A percentile compares a stretch with the other conserved stretches of the same genome.
Conservation (phyloP, 30 jellyfish, hydroid and myxozoan genomes). For the Aurelia coerulea region DNA sequence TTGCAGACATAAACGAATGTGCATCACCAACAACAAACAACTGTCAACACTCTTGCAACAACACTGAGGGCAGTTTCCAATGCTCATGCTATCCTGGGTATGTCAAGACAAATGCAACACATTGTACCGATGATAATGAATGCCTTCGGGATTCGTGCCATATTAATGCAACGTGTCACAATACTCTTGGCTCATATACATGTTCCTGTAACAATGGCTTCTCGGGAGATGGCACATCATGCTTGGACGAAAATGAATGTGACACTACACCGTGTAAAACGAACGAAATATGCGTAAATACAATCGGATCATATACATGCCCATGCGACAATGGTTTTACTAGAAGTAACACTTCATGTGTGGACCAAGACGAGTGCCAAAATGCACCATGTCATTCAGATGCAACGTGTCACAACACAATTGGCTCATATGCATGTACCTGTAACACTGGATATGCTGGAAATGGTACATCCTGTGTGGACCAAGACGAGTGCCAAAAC, state of each 20-base stretch:
- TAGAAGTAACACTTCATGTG: neutral
- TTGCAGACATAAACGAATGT: neutral
- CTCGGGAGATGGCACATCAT: conserved; percentile 4
- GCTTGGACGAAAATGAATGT: conserved; percentile 15
- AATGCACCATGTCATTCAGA: neutral
- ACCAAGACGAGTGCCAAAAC: neutral
- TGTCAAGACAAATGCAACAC: neutral
- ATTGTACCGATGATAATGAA: conserved; percentile 14
- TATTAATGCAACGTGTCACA: neutral
- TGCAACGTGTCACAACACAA: conserved; percentile 18
- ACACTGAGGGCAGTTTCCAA: neutral
- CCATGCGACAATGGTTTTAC: neutral
- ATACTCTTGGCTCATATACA: neutral
- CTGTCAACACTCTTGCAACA: neutral
- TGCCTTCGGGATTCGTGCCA: neutral
- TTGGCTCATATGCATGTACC: conserved; percentile 8
- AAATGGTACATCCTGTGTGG: conserved; percentile 33
- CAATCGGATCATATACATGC: conserved; percentile 10
- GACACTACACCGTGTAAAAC: neutral
- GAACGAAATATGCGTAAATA: conserved; percentile 5
- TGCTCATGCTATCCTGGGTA: neutral
- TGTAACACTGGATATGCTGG: conserved; percentile 28
- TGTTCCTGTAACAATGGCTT: conserved; percentile 32
- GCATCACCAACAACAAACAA: neutral
- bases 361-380: conserved; percentile 24